Conservation (phyloP, 2,113 vertebrate species). For the Oxygymnocypris stewartii region DNA sequence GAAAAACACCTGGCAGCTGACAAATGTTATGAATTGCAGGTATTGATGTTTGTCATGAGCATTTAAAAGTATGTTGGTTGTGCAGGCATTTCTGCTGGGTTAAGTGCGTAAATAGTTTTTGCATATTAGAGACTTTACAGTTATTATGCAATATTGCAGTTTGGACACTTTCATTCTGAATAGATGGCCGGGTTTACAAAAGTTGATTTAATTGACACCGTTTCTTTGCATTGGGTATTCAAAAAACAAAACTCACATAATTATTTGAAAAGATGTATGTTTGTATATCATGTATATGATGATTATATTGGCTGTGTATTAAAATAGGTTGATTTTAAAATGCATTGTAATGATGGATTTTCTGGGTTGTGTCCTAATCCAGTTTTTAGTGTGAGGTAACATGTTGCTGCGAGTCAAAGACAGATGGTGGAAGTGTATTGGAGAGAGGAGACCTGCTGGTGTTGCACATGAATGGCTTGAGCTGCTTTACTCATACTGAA, state of each 20-base stretch:
- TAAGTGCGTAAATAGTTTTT: background rate
- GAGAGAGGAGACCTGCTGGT: conserved; percentile 45
- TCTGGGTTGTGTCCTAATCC: background rate
- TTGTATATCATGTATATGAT: background rate
- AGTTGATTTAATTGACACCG: background rate
- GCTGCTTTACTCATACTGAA: background rate
- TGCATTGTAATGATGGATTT: background rate
- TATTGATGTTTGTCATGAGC: background rate
- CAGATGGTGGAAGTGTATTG: conserved; percentile 55
- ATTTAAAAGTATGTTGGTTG: background rate
- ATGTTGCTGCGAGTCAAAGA: conserved; percentile 37
- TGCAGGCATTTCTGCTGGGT: background rate
- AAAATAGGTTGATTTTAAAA: background rate
- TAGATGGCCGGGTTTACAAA: background rate
- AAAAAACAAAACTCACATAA: background rate
- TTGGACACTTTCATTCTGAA: background rate
- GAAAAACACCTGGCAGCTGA: background rate
- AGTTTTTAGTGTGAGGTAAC: conserved; percentile 25
- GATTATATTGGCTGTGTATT: background rate
- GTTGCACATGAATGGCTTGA: conserved; percentile 44
- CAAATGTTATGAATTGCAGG: background rate
- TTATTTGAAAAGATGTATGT: background rate
- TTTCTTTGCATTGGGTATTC: background rate
- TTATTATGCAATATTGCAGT: background rate
- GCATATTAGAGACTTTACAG: background rate